Conservation (phyloP, 2,797 vertebrate species). For the Botia kubotai region DNA sequence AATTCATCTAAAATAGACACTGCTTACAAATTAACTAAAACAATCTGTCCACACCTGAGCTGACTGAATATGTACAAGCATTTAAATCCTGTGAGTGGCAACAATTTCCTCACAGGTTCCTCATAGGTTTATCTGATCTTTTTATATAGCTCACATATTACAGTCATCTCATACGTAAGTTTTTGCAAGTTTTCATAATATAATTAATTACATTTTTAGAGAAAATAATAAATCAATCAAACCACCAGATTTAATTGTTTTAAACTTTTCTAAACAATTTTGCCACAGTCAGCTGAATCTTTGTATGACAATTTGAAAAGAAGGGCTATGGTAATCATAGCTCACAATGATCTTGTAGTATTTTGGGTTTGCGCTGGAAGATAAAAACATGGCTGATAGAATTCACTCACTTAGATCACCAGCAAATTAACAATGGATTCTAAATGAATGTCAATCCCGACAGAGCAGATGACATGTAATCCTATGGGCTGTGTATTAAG, state of each 20-base stretch:
- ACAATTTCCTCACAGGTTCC: too few relatives aligned
- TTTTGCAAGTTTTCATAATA: too few relatives aligned
- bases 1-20: background rate
- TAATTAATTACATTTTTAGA: too few relatives aligned
- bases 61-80: background rate
- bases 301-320: background rate
- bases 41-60: background rate
- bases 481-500: constrained; percentile 27
- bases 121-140: too few relatives aligned
- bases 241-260: too few relatives aligned
- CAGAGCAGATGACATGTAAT: constrained; percentile 47
- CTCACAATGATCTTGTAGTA: background rate
- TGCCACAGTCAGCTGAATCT: background rate
- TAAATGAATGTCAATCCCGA: constrained; percentile 38
- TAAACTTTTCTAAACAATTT: too few relatives aligned
- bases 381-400: background rate
- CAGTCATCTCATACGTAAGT: too few relatives aligned
- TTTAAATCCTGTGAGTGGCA: too few relatives aligned
- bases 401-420: background rate
- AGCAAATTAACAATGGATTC: constrained; percentile 41
- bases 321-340: background rate
- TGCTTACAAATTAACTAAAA: constrained; percentile 5
- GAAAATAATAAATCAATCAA: too few relatives aligned
- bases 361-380: background rate
- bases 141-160: too few relatives aligned